Evolutionary conservation across 1,140 invertebrate species (phyloP), one percentile per base, ranked within the genome.

Genomic region (Pseudoatta argentina): DNA sequence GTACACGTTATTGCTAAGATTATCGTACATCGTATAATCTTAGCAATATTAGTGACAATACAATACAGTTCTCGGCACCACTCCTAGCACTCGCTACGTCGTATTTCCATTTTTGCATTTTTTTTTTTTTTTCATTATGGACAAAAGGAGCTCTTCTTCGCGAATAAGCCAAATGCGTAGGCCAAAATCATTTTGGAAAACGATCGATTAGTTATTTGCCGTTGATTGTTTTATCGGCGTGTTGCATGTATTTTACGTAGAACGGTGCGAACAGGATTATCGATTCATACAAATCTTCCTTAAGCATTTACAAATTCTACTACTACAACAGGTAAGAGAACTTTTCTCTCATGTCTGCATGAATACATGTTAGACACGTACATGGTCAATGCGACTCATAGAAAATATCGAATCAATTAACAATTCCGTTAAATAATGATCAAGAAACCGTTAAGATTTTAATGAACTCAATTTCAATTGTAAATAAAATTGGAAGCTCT

Each of bases 241-340:
- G 21, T 77, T 77, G 12, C 39, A 27, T 21, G 24, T 34, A 24
- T 78, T 30, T 30, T 34, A 77, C 10, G 4, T 78, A 51, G 59
- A 66, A 66, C n/a, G 39, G 18, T 48, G 59, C 57, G 34, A n/a
- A 61, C 24, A 18, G 18, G 24, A 27, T 44, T 76, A 10, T 61
- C 21, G 39, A 78, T 76, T 27, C 66, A 48, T 71, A 67, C 30
- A 55, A 63, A 71, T 63, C 76, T 44, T 71, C 16, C n/a, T 55
- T 81, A 81, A 39, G 7, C 64, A 55, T 55, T 69, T 79, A 75
- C 30, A 61, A 75, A 75, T 75, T 34, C 72, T 44, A 75, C n/a
- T 75, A 44, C 55, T 67, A 53, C 12, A 51, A 6, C 61, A 67
- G 44, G n/a, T 79, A 51, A 79, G 44, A 79, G 34, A 64, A 18